Evolutionary conservation across 2,797 vertebrate species (phyloP), one percentile per base, ranked within the genome.

Genomic region (Eulemur rubriventer): DNA sequence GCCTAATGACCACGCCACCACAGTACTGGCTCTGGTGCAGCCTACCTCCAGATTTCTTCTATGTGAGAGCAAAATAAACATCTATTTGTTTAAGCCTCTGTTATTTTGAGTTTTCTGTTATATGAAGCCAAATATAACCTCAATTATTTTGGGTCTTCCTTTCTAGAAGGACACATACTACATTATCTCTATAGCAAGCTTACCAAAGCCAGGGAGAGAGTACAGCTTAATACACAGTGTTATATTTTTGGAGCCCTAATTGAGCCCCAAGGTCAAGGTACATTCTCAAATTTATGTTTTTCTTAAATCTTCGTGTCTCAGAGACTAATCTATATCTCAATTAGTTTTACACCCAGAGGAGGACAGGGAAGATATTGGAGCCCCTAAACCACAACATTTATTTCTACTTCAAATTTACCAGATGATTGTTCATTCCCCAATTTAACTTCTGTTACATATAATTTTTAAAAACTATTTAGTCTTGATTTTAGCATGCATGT

Each of bases 391-490:
- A 7, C 38, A 81, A 72, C 18, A 41, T 46, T 59, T 87, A 76
- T 57, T 73, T 90, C 70, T 41, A 55, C 85, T 87, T 91, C 63
- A 91, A 88, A 84, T 93, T 65, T 81, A 35, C 10, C 67, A 95
- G 13, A 65, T 70, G 48, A 22, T 70, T 70, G 6, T 11, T 17
- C 7, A 69, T 46, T 84, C n/a, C 86, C 57, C 55, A 85, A 65
- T 81, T 90, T 43, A 83, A 38, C 1, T 89, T 89, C 7, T 73
- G 17, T 33, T 89, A 43, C 13, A 22, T 18, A 43, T n/a, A 57
- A 89, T 72, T 43, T 48, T 48, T 38, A 61, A 65, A 92, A 89
- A 46, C 22, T 63, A 3, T 16, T 81, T 85, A 93, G 30, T 93
- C 11, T 63, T 92, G 12, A 92, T 82, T 89, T 95, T 83, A 65